Base-by-base conservation (phyloP, 1,140 invertebrate species). In the Neoseiulus cucumeris region DNA sequence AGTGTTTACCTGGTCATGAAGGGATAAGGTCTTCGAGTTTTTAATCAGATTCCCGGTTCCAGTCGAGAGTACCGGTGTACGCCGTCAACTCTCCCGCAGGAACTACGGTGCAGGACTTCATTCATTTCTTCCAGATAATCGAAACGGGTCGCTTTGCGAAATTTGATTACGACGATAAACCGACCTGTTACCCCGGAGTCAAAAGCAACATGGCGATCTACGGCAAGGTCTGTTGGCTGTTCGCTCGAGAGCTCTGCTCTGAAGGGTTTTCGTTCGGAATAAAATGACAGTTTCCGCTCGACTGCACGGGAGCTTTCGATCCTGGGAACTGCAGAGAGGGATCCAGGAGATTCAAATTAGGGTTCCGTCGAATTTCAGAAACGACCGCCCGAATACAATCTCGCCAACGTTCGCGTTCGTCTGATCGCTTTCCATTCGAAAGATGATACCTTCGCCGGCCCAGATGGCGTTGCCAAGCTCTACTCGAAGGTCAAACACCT, bases 61-160 rank as follows among this genome's bases (percentile, higher is more conserved):
- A 59, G 51, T 59, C 51, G 14, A 25, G 51, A 5, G 51, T 33
- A 5, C 14, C 25, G 33, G 51, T 59, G 1, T 59, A 59, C 22
- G 51, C 51, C 25, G 51, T 59, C 1, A 59, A 59, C 22, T 29
- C 51, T 17, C 51, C 51, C 25, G 51, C 51, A 20, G 51, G 51
- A 6, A 29, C 51, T 12, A 59, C 51, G 22, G 51, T 59, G 51
- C 51, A 59, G 33, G 51, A 59, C 22, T 59, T 59, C 33, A 20
- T 59, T 59, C 51, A 59, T 59, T 59, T 59, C 51, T 59, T 59
- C 51, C 51, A 59, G 9, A 33, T 59, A 59, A 59, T 59, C 51
- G 25, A 59, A 59, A 20, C 51, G 2, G 51, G 22, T 18, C 25
- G 33, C 14, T 59, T 59, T 25, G 51, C 51, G 25, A 59, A 59